Conservation (phyloP, 2,113 vertebrate species). For the Numida meleagris region DNA sequence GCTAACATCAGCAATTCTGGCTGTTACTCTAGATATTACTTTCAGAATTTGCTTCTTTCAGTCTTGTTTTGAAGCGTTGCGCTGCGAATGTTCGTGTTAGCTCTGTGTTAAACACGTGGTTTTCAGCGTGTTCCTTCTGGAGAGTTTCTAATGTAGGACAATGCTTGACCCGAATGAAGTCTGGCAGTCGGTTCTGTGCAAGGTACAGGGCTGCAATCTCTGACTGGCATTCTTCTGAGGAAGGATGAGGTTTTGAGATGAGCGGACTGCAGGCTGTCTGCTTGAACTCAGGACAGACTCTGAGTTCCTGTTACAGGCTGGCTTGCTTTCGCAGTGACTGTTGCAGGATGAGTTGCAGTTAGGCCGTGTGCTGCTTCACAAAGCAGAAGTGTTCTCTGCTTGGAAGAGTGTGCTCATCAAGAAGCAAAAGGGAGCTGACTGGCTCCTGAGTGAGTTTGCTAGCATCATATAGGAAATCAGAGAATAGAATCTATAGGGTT, state of each 20-base stretch:
- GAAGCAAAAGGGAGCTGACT: background rate
- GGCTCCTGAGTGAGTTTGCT: background rate
- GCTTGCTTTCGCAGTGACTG: background rate
- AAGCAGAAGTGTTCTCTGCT: background rate
- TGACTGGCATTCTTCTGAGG: background rate
- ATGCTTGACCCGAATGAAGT: background rate
- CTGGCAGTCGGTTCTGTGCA: background rate
- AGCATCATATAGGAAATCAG: background rate
- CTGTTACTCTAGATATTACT: background rate
- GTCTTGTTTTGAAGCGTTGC: background rate
- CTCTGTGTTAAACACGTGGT: background rate
- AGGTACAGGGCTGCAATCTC: background rate
- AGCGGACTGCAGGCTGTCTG: background rate
- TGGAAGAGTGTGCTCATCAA: background rate
- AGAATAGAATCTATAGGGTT: too few species aligned
- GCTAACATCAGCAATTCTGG: background rate
- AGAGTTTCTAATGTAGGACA: background rate
- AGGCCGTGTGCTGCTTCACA: fast-evolving
- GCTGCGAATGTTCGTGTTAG: background rate
- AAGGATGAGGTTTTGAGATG: background rate
- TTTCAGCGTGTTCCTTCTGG: background rate
- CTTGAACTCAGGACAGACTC: background rate
- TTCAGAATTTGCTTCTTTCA: background rate
- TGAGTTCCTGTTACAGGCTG: background rate
- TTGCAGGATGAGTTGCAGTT: background rate